A percentile compares a stretch with the other conserved stretches of the same genome.
Evolutionary conservation across 2,113 vertebrate species (phyloP).

Genomic region (Brachionichthys hirsutus): DNA sequence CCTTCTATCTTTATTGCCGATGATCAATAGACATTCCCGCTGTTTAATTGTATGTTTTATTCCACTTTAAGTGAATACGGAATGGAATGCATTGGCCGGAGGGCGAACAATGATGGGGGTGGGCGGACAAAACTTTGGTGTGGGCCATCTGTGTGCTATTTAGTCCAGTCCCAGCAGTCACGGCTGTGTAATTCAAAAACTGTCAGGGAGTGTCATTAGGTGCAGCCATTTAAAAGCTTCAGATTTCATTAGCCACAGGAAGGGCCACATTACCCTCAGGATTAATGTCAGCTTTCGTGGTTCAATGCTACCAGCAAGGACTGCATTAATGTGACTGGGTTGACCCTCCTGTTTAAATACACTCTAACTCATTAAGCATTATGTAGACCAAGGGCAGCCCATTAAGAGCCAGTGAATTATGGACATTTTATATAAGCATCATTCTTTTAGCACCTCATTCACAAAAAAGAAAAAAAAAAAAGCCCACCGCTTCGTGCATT

Average conservation of each 20-base stretch:
- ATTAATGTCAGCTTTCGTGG: conserved; percentile 78
- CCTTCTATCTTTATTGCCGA: no score
- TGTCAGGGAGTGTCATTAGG: conserved; percentile 78
- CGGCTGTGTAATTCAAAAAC: conserved; percentile 78
- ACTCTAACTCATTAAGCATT: conserved; percentile 70
- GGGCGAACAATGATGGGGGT: conserved; percentile 56
- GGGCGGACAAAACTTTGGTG: conserved; percentile 60
- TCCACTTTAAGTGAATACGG: background rate
- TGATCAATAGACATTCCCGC: no score
- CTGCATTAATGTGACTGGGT: conserved; percentile 59
- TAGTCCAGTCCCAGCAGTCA: conserved; percentile 72
- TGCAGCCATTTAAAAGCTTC: conserved; percentile 77
- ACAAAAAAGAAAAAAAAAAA: conserved; percentile 16
- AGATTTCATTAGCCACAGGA: conserved; percentile 81
- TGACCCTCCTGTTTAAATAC: conserved; percentile 73
- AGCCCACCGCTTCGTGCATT: conserved; percentile 51
- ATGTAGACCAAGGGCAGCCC: conserved; percentile 61
- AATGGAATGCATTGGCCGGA: no score
- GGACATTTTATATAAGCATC: conserved; percentile 40
- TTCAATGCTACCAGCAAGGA: conserved; percentile 60
- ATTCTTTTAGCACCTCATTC: conserved; percentile 51
- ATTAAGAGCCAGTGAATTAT: conserved; percentile 68
- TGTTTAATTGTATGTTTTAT: no score
- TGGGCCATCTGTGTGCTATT: conserved; percentile 82
- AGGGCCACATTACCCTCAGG: conserved; percentile 79